phyloP scores from a whole-genome alignment of 2,888 invertebrate genomes.

The Oscheius onirici region DNA sequence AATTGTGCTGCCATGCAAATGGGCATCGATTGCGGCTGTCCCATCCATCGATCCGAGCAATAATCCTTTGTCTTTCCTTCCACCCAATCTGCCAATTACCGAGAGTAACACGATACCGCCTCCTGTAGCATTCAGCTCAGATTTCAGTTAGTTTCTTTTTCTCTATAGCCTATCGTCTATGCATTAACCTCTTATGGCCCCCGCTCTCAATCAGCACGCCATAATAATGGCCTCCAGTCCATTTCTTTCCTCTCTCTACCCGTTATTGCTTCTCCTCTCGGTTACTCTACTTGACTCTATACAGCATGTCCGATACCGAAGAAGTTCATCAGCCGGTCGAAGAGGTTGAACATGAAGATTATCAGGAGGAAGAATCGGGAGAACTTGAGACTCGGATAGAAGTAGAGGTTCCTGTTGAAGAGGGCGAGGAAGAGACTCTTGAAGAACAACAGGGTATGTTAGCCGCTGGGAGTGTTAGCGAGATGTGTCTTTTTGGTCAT shows the following conservation, averaged over 20 bases:
- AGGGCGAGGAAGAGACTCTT: background rate
- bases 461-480: no score
- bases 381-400: no score
- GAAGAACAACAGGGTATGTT: no score
- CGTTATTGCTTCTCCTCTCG: background rate
- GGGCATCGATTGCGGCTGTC: constrained; percentile 16
- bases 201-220: background rate
- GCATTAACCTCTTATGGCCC: no score
- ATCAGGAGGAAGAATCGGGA: background rate
- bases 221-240: constrained; percentile 2
- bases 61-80: background rate
- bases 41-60: background rate
- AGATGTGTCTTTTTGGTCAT: no score
- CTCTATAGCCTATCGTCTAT: background rate
- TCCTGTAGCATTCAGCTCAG: background rate
- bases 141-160: background rate
- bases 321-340: background rate
- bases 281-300: background rate
- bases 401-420: background rate
- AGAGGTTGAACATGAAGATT: background rate
- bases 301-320: constrained; percentile 6
- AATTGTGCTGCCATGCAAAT: constrained; percentile 23
- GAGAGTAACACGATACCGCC: constrained; percentile 8
- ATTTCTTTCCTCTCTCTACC: background rate
- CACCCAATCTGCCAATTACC: background rate